Evolutionary conservation across 2,888 invertebrate species (phyloP).

Genomic region (Bimastos eiseni): DNA sequence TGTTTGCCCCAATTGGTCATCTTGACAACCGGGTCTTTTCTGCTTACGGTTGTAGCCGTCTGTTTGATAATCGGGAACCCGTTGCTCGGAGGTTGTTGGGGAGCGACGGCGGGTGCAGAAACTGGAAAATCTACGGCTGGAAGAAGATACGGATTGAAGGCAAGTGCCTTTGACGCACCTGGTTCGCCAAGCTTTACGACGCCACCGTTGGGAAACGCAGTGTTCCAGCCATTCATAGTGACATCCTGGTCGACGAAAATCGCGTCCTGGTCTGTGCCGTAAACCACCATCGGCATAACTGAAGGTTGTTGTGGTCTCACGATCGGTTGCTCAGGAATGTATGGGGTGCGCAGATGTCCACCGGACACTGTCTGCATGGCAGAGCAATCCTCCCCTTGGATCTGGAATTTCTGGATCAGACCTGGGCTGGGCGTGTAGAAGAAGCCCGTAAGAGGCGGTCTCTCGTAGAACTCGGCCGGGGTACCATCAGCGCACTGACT

Average conservation of each 20-base stretch:
- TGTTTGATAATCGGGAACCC: not conserved
- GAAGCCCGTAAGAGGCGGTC: conserved; percentile 35
- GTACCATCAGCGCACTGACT: not conserved
- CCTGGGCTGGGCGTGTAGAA: conserved; percentile 34
- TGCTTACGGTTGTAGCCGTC: not conserved
- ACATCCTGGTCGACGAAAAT: conserved; percentile 2
- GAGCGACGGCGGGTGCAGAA: not conserved
- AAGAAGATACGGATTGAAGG: not conserved
- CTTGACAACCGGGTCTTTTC: not conserved
- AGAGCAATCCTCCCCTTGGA: conserved; percentile 18
- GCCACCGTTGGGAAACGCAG: not conserved
- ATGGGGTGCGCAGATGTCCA: conserved; percentile 18
- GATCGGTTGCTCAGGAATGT: not conserved
- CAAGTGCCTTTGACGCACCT: not conserved
- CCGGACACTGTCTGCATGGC: not conserved
- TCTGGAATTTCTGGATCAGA: conserved; percentile 28
- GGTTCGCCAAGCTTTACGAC: not conserved
- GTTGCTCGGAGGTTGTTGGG: not conserved
- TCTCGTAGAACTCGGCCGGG: conserved; percentile 34
- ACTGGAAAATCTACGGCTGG: not conserved
- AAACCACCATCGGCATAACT: not conserved
- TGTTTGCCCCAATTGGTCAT: not conserved
- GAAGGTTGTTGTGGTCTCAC: not conserved
- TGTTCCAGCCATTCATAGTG: not conserved
- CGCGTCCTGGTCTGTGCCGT: not conserved